Percentiles rank a stretch among this genome's conserved stretches.
Evolutionary conservation across 2,888 invertebrate genomes (phyloP).

Genomic region (Campoletis raptor): DNA sequence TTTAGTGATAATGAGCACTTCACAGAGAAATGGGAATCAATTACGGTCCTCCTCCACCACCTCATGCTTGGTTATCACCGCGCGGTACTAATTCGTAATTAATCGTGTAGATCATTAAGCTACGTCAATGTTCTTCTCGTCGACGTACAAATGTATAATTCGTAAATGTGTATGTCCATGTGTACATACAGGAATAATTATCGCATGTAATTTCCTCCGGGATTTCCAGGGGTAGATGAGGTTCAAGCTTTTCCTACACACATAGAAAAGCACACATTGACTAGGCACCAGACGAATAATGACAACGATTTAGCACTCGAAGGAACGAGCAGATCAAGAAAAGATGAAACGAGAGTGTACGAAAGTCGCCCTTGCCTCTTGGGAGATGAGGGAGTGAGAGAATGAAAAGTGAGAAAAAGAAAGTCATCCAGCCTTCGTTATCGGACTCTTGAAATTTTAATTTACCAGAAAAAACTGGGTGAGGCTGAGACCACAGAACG

Average conservation of each 20-base stretch:
- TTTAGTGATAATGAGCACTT: conserved; percentile 43
- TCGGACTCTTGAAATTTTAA: conserved; percentile 79
- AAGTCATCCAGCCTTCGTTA: conserved; percentile 72
- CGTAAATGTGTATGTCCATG: conserved; percentile 17
- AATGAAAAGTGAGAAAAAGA: background rate
- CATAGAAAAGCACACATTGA: conserved; percentile 14
- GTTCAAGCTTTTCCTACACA: conserved; percentile 6
- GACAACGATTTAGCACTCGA: conserved; percentile 63
- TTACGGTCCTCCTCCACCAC: conserved; percentile 2
- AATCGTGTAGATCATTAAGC: conserved; percentile 67
- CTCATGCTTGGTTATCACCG: conserved; percentile 25
- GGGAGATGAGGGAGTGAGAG: background rate
- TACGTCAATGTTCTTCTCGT: conserved; percentile 12
- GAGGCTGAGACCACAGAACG: conserved; percentile 35
- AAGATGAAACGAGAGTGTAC: conserved; percentile 20
- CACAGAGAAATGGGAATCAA: conserved; percentile 51
- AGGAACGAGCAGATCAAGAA: conserved; percentile 54
- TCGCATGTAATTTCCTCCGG: conserved; percentile 54
- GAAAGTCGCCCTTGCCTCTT: background rate
- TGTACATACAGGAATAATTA: conserved; percentile 25
- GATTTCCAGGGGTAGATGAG: conserved; percentile 46
- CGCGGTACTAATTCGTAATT: conserved; percentile 62
- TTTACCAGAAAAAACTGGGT: conserved; percentile 55
- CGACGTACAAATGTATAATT: conserved; percentile 4
- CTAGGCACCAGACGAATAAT: conserved; percentile 27